Evolutionary conservation across 2,113 vertebrate genomes (phyloP), one percentile per base, ranked within the genome.

Genomic region (Ancistrus triradiatus): DNA sequence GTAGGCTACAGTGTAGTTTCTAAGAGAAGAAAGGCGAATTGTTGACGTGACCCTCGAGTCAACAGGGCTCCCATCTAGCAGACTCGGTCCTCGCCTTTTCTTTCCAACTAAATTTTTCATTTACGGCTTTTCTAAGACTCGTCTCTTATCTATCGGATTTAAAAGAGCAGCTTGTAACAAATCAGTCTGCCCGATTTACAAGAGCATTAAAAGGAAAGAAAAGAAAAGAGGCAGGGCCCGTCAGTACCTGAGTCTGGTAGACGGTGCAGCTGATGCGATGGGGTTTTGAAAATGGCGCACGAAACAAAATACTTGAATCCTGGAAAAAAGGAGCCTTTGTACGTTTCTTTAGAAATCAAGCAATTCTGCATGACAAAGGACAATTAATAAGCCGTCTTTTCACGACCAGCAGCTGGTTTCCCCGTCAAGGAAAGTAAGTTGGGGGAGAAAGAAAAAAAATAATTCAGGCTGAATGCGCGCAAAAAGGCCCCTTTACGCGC

Each of bases 321-420:
- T 97, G 95, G 95, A 98, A 98, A 97, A 98, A 97, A 95, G 61
- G 93, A 94, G 92, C 96, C 95, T 98, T 98, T 98, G 96, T 98
- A 97, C 92, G 96, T 98, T 97, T 95, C 96, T 98, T 98, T 98
- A 98, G 96, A 98, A 98, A 98, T 98, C 95, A 98, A 98, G 94
- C 95, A 97, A 96, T 98, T 98, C 96, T 98, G 96, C 96, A 98
- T 98, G 95, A 98, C 95, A 98, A 98, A 98, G 94, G 95, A 98
- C 95, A 98, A 98, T 98, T 98, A 98, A 98, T 98, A 98, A 98
- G 96, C 96, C 96, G 95, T 96, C 96, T 98, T 98, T 98, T 98
- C 96, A 98, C 94, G 93, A 97, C 93, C 93, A 98, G 96, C 96
- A 98, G 96, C 95, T 98, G 96, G 95, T 98, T 98, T 97, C 93